Evolutionary conservation across 2,797 vertebrate genomes (phyloP).

Genomic region (Champsocephalus esox): DNA sequence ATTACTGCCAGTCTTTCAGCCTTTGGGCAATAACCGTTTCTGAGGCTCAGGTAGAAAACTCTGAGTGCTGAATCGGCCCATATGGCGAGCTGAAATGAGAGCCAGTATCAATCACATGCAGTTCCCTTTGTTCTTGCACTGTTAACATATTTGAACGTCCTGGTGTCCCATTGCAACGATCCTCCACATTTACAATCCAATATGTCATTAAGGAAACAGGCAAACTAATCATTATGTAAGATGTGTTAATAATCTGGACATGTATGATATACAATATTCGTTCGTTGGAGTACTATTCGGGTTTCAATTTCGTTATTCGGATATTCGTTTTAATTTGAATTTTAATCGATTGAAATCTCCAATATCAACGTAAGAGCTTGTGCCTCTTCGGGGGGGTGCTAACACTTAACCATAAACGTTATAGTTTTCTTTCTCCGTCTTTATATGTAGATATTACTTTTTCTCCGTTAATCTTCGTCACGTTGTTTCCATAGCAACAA

Average conservation of each 20-base stretch:
- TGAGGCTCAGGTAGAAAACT: constrained; percentile 36
- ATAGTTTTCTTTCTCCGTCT: too few species aligned
- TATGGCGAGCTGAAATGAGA: constrained; percentile 55
- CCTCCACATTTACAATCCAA: constrained; percentile 54
- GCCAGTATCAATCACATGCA: constrained; percentile 70
- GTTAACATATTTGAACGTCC: constrained; percentile 76
- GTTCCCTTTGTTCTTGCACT: constrained; percentile 71
- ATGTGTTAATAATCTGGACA: not conserved
- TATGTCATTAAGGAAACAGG: constrained; percentile 35
- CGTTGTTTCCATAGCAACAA: too few species aligned
- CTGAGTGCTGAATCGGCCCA: constrained; percentile 27
- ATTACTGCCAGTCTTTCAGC: constrained; percentile 49
- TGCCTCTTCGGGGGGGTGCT: too few species aligned
- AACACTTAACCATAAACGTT: too few species aligned
- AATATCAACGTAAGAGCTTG: too few species aligned
- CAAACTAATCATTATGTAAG: constrained; percentile 8
- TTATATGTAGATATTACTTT: too few species aligned
- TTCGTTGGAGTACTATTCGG: too few species aligned
- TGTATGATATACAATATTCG: not conserved
- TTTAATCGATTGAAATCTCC: too few species aligned
- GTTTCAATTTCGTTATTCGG: too few species aligned
- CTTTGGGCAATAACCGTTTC: constrained; percentile 39
- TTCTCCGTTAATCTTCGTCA: too few species aligned
- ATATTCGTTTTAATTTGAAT: too few species aligned
- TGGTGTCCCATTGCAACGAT: constrained; percentile 34